phyloP scores from a whole-genome alignment of 2,797 vertebrate genomes.

The Apodemus agrarius region DNA sequence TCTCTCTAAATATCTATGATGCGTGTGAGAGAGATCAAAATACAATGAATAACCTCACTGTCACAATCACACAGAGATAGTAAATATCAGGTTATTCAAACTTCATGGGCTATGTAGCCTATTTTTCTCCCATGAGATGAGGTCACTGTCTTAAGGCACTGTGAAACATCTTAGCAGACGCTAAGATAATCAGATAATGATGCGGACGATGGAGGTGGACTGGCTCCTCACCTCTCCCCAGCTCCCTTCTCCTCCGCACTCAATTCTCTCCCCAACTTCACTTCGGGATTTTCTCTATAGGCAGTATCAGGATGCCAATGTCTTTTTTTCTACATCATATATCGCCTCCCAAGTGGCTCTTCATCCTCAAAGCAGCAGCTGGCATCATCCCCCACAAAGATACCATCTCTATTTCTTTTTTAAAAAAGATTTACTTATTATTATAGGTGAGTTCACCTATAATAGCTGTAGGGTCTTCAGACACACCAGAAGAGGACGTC shows the following conservation, averaged over 20 bases:
- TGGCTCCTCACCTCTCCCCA: not conserved
- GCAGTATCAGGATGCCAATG: not conserved
- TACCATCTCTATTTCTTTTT: not conserved
- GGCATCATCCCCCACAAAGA: not conserved
- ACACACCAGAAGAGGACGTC: no score
- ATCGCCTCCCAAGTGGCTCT: not conserved
- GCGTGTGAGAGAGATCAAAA: not conserved
- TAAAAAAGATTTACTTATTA: no score
- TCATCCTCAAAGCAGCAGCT: not conserved
- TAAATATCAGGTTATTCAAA: not conserved
- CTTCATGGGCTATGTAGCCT: not conserved
- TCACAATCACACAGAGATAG: not conserved
- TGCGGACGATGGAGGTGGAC: slow-evolving; percentile 1
- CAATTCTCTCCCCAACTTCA: not conserved
- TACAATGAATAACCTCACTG: not conserved
- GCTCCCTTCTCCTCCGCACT: not conserved
- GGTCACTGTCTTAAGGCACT: not conserved
- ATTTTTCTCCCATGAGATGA: not conserved
- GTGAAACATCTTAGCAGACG: not conserved
- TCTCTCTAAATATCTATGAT: not conserved
- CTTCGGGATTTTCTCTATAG: not conserved
- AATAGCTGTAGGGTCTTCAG: no score
- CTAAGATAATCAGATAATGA: not conserved
- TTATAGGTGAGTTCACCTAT: no score
- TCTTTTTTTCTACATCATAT: not conserved